Evolutionary conservation across 2,797 vertebrate species (phyloP), one percentile per base, ranked within the genome.

Genomic region (Poeciliopsis gracilis): DNA sequence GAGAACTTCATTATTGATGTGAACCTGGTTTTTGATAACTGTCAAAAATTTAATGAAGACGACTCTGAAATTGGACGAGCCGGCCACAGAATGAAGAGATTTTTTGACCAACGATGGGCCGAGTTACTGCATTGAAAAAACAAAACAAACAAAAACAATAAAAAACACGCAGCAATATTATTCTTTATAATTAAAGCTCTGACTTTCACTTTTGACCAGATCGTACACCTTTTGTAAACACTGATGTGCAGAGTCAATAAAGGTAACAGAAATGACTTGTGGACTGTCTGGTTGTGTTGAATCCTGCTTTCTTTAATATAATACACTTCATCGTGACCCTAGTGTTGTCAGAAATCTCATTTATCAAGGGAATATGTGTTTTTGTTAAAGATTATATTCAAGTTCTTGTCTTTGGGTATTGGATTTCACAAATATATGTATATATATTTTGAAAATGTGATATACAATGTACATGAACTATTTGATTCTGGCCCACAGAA

Each of bases 21-120:
- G 92, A 98, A 97, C 94, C 95, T 98, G 92, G 97, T 99, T 91
- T 99, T 99, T 88, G 97, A 99, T 93, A 99, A 99, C 96, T 99
- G 98, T 94, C 97, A 99, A 96, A 97, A 95, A 83, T 99, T 98
- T 91, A 99, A 99, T 76, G 97, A 99, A 95, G 98, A 99, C 59
- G 96, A 99, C 90, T 99, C 98, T 38, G 97, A 98, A 87, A 98
- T 99, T 77, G 98, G 98, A 89, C 95, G 94, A 85, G 97, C 98
- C 45, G 98, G 98, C 81, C 98, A 99, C 95, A 97, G 94, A 91
- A 98, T 99, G 98, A 97, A 97, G 88, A 97, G 96, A 87, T 98
- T 97, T 93, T 99, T 99, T 90, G 97, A 99, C 95, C 97, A 97
- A 93, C 96, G 97, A 88, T 98, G 97, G 97, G 97, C 97, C 87